phyloP scores from a whole-genome alignment of 2,113 vertebrate genomes.

The Spea bombifrons region DNA sequence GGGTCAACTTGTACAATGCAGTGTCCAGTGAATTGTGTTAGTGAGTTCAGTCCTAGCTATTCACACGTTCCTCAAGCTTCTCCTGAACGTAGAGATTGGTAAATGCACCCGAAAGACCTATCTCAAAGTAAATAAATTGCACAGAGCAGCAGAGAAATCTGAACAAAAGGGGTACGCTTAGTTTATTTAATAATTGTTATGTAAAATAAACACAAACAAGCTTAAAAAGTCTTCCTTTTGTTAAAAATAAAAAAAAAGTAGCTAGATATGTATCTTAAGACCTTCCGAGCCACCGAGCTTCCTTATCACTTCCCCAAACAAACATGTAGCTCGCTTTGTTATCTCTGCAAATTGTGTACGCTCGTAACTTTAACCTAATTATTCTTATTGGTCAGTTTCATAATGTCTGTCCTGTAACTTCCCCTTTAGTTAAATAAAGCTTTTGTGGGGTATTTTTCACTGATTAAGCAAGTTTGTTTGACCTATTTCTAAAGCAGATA shows the following conservation, averaged over 20 bases:
- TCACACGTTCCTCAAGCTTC: too few species aligned
- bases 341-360: slow-evolving; percentile 56
- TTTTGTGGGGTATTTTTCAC: background rate
- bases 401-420: slow-evolving; percentile 50
- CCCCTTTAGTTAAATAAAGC: slow-evolving; percentile 6
- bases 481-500: slow-evolving; percentile 9
- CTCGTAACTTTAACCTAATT: slow-evolving; percentile 58
- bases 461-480: slow-evolving; percentile 32
- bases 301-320: slow-evolving; percentile 33
- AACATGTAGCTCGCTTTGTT: slow-evolving; percentile 6
- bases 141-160: too few species aligned
- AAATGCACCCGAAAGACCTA: too few species aligned
- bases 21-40: too few species aligned
- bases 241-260: background rate
- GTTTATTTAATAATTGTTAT: too few species aligned
- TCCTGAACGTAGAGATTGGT: too few species aligned
- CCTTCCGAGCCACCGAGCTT: slow-evolving; percentile 2
- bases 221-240: background rate
- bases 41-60: too few species aligned
- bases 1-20: too few species aligned
- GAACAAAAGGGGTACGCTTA: too few species aligned
- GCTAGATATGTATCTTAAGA: background rate
- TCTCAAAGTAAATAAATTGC: too few species aligned
- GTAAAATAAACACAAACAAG: too few species aligned
- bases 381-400: slow-evolving; percentile 51